Conservation (phyloP, 2,797 vertebrate genomes). For the Parauchenoglanis punctatus region DNA sequence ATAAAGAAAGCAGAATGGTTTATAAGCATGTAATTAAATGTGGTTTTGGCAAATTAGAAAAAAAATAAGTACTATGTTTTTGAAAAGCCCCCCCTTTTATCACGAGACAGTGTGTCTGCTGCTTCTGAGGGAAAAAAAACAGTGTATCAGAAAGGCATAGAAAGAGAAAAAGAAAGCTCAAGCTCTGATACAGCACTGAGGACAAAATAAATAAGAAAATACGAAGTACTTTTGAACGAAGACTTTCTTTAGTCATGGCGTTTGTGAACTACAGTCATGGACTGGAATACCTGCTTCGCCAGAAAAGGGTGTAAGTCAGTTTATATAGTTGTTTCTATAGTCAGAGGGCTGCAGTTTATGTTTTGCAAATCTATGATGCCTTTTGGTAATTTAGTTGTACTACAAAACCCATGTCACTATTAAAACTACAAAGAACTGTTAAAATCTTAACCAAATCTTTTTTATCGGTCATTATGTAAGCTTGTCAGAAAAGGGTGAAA, state of each 20-base stretch:
- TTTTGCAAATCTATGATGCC: background rate
- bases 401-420: background rate
- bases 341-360: background rate
- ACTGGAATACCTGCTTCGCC: slow-evolving; percentile 59
- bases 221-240: background rate
- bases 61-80: slow-evolving; percentile 52
- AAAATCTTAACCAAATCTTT: background rate
- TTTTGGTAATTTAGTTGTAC: background rate
- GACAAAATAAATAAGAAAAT: too few species aligned
- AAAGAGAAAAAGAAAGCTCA: background rate
- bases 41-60: slow-evolving; percentile 59
- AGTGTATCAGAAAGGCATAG: background rate
- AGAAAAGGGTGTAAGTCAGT: slow-evolving; percentile 67
- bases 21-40: slow-evolving; percentile 28
- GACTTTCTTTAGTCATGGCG: slow-evolving; percentile 65
- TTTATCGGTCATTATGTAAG: background rate
- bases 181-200: background rate
- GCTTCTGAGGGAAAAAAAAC: slow-evolving; percentile 27
- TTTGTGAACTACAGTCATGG: slow-evolving; percentile 74
- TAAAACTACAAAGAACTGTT: background rate
- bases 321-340: background rate
- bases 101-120: slow-evolving; percentile 38
- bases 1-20: background rate
- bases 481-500: background rate
- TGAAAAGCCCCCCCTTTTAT: background rate